A percentile compares a stretch with the other conserved stretches of the same genome.
phyloP scores from a whole-genome alignment of 2,113 vertebrate genomes.

The Monopterus albus region DNA sequence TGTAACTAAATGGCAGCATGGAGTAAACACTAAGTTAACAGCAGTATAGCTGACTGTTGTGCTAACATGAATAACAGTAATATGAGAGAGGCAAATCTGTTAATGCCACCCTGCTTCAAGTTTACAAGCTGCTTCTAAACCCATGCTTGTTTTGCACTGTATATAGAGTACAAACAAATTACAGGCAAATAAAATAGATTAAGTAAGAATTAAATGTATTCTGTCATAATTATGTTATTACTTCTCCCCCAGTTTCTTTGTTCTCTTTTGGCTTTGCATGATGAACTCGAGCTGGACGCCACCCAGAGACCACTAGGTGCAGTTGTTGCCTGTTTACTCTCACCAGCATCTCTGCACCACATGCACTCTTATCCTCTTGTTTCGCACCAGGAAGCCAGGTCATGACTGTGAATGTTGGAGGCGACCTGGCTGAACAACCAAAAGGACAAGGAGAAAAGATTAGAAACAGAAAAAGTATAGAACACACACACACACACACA shows the following conservation, averaged over 20 bases:
- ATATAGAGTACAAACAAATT: too few relatives aligned
- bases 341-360: not conserved
- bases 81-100: too few relatives aligned
- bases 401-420: constrained; percentile 13
- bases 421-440: not conserved
- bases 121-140: not conserved
- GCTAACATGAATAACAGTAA: too few relatives aligned
- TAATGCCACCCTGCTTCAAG: too few relatives aligned
- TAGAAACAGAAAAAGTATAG: not conserved
- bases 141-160: too few relatives aligned
- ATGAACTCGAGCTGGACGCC: too few relatives aligned
- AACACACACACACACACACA: too few relatives aligned
- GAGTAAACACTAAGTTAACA: not conserved
- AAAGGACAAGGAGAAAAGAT: not conserved
- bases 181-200: too few relatives aligned
- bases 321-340: not conserved
- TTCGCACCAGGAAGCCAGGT: not conserved
- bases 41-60: not conserved
- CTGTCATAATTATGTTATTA: not conserved
- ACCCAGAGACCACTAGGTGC: not conserved
- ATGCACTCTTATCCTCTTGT: not conserved
- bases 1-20: too few relatives aligned
- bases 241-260: not conserved
- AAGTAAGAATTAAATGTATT: too few relatives aligned
- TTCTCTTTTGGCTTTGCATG: not conserved